These are phyloP conservation scores for Girardinichthys multiradiatus DNA, from an alignment of 2,113 vertebrate genomes.

Conservation along the genomic window DNA sequence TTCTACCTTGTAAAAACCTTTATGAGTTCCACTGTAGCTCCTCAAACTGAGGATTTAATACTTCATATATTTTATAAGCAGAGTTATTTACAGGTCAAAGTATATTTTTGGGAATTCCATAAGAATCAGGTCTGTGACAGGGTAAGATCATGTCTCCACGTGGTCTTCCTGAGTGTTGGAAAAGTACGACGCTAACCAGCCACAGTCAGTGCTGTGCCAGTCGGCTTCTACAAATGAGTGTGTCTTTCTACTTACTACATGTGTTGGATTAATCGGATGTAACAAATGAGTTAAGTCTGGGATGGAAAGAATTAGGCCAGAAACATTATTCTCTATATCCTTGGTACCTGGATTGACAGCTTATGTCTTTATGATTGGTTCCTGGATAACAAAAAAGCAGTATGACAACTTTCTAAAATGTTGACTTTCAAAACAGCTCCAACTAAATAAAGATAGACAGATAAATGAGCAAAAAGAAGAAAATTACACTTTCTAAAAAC, in stretches of 20 bases:
- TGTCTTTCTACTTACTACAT: neutral
- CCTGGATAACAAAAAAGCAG: neutral
- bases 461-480: neutral
- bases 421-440: neutral
- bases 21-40: neutral
- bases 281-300: neutral
- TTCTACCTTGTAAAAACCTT: slow-evolving; percentile 1
- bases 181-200: neutral
- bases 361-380: neutral
- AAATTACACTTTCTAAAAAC: neutral
- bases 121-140: neutral
- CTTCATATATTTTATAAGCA: neutral
- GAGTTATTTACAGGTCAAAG: neutral
- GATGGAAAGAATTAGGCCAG: neutral
- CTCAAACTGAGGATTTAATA: neutral
- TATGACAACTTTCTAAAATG: neutral
- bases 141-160: no score
- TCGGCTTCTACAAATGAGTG: neutral
- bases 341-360: neutral
- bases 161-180: no score
- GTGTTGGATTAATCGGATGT: neutral
- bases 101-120: neutral
- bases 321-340: neutral
- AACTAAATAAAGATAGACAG: neutral
- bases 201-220: neutral